Evolutionary conservation across 2,888 invertebrate genomes (phyloP).

Genomic region (Caenorhabditis uteleia): DNA sequence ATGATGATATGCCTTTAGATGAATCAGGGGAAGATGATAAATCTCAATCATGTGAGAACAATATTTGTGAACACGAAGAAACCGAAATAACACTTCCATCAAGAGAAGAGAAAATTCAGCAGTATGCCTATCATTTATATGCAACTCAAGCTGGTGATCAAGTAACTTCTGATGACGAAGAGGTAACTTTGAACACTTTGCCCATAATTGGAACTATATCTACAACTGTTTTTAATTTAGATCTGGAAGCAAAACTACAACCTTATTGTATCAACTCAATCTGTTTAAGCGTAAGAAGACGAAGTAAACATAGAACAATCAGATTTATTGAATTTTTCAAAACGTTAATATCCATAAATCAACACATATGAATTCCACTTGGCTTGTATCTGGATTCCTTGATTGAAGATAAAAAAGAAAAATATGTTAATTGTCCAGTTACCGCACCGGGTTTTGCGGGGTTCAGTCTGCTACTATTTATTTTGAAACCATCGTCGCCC

Average conservation of each 20-base stretch:
- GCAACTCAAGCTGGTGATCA: slow-evolving; percentile 31
- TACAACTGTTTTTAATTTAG: slow-evolving; percentile 2
- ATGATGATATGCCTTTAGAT: slow-evolving; percentile 9
- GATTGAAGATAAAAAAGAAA: slow-evolving; percentile 73
- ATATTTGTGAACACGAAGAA: slow-evolving; percentile 19
- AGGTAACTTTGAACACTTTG: too few species aligned
- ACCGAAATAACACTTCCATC: slow-evolving; percentile 23
- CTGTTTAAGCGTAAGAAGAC: slow-evolving; percentile 29
- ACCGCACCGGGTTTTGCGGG: slow-evolving; percentile 73
- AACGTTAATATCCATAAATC: not conserved
- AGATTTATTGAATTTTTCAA: not conserved
- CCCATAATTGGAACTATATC: too few species aligned
- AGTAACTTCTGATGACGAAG: slow-evolving; percentile 36
- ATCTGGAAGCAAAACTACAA: slow-evolving; percentile 48
- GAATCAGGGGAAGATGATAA: slow-evolving; percentile 9
- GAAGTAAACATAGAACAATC: slow-evolving; percentile 1
- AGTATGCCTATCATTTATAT: slow-evolving; percentile 41
- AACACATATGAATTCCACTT: slow-evolving; percentile 62
- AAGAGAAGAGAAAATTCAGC: slow-evolving; percentile 32
- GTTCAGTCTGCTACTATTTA: slow-evolving; percentile 72
- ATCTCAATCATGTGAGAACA: slow-evolving; percentile 11
- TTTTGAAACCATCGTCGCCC: slow-evolving; percentile 53
- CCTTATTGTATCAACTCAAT: slow-evolving; percentile 57
- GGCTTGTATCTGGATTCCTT: slow-evolving; percentile 62
- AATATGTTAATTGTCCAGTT: slow-evolving; percentile 74